Base-by-base conservation (phyloP, 2,797 vertebrate species). In the Falco novaeseelandiae region DNA sequence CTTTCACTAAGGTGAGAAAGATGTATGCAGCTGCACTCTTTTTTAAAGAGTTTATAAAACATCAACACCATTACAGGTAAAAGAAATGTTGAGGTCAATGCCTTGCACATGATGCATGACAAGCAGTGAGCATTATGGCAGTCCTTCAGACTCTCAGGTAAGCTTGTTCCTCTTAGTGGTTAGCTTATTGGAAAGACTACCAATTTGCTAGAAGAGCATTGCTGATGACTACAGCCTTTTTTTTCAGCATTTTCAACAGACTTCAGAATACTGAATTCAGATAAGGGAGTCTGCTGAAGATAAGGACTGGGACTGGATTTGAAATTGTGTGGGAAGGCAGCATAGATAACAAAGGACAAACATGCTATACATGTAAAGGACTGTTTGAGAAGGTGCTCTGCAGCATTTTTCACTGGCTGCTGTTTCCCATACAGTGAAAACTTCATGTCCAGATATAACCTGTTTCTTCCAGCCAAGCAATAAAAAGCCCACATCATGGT, bases 401-500 rank as follows among this genome's bases (percentile, higher is more conserved):
- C 55, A 81, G 52, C 21, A 55, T 32, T 93, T 87, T 66, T 36
- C 44, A n/a, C 8, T 71, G 32, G 26, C 23, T 82, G 20, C 21
- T 7, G 42, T 32, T 70, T 87, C 48, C 57, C 51, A 46, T 26
- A 19, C 12, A 78, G 49, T 26, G 18, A 89, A 71, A 87, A 36
- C 5, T 27, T 30, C 2, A 7, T 5, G 6, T 65, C 20, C 32
- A 25, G 38, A 44, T 57, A 48, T 18, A 70, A 15, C 40, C 18
- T 59, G 25, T 36, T 90, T 54, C 36, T 82, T 93, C 58, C n/a
- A 72, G 19, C 48, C 44, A 49, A 89, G 40, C 23, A 79, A 69
- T 66, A 49, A 66, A 70, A 89, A 73, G 3, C 34, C 5, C 0
- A 0, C 6, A 7, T 9, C 2, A 2, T 36, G 89, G 48, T 62